Evolutionary conservation across 2,888 invertebrate species (phyloP), one percentile per base, ranked within the genome.

Genomic region (Scaptomyza parva): DNA sequence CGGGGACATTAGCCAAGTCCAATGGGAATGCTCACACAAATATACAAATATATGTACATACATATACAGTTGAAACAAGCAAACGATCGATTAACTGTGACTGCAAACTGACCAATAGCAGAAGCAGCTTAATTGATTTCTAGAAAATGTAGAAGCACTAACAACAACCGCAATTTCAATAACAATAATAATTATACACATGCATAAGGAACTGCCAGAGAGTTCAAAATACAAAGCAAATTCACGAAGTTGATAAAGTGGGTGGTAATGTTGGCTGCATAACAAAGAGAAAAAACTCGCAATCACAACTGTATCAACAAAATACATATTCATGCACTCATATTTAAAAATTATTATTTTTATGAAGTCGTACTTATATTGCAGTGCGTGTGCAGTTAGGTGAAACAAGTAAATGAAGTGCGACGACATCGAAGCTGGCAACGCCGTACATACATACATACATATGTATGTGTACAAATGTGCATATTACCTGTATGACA

Each of bases 221-320:
- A 18, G 53, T 70, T 17, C 14, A 26, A 52, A 50, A 52, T 45
- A 54, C 50, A 72, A 52, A 52, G 65, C 52, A 41, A 71, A 37
- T 60, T 48, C 52, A 45, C 59, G 55, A 60, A 63, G 43, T 43
- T 60, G 64, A 69, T 72, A 64, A 63, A 41, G 70, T 54, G 58
- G 65, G 53, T 74, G 30, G 20, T 22, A 51, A 8, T 3, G 22
- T 44, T 57, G 57, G 53, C 50, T 17, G 33, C 17, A n/a, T 45
- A 41, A 58, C 62, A 71, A 50, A 61, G 58, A 54, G 64, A 51
- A 44, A 69, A 51, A 44, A 17, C 17, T 43, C 50, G 43, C 50
- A 72, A 65, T 61, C 62, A 48, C 73, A 74, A 57, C 66, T 73
- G 74, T 70, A 70, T 62, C 66, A 70, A 70, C 62, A 69, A 52